A percentile compares a stretch with the other conserved stretches of the same genome.
These are phyloP conservation scores for Lathronympha strigana DNA, from an alignment of 2,888 invertebrate species.

Conservation along the genomic window DNA sequence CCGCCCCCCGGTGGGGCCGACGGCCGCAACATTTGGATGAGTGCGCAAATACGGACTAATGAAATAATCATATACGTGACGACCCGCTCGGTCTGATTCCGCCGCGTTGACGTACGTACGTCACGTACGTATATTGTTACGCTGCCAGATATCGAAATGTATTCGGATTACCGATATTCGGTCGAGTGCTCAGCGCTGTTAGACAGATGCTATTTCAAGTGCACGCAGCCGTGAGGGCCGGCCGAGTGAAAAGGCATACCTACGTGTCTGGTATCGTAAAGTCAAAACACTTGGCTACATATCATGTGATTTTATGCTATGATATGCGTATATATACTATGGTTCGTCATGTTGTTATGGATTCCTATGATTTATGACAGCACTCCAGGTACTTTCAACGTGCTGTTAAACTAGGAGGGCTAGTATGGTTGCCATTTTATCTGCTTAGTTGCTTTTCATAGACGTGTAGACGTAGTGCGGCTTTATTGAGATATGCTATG, in stretches of 20 bases:
- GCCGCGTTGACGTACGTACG: slow-evolving; percentile 65
- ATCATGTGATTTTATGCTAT: background rate
- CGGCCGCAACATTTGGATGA: slow-evolving; percentile 77
- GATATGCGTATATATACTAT: too few species aligned
- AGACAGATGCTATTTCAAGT: slow-evolving; percentile 66
- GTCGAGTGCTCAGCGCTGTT: slow-evolving; percentile 63
- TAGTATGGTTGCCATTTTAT: too few species aligned
- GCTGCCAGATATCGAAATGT: slow-evolving; percentile 51
- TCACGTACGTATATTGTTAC: slow-evolving; percentile 46
- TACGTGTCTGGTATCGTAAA: slow-evolving; percentile 45
- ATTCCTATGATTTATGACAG: slow-evolving; percentile 3
- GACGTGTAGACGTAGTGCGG: too few species aligned
- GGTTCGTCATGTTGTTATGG: too few species aligned
- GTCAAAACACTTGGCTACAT: too few species aligned
- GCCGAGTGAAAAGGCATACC: slow-evolving; percentile 59
- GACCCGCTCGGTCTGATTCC: slow-evolving; percentile 71
- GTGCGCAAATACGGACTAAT: slow-evolving; percentile 82
- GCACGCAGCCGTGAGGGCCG: slow-evolving; percentile 56
- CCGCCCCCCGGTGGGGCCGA: slow-evolving; percentile 56
- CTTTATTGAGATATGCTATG: too few species aligned
- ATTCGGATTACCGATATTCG: slow-evolving; percentile 66
- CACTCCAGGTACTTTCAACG: background rate
- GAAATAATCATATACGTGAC: slow-evolving; percentile 84
- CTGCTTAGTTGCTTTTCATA: too few species aligned
- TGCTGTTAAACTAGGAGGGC: background rate